Evolutionary conservation across 2,888 invertebrate genomes (phyloP), one percentile per base, ranked within the genome.

Genomic region (Rotaria magnacalcarata): DNA sequence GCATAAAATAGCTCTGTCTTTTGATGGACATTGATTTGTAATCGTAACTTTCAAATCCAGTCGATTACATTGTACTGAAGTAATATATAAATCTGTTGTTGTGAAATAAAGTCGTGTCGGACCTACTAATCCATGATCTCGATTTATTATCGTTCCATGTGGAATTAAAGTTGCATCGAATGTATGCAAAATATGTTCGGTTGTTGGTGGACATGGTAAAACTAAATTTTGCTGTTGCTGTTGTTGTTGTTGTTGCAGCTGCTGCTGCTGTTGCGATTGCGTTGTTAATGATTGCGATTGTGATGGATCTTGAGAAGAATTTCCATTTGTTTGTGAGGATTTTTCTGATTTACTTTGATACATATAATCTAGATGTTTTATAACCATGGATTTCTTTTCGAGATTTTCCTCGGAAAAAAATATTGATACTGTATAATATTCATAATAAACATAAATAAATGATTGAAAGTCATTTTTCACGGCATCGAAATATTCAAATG

Each of bases 21-120:
- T 67, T 34, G 67, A 41, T 16, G 67, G 67, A 67, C 67, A 67
- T 67, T 67, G 67, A 67, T 67, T 67, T 34, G 67, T 27, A 27
- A 67, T 67, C 34, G 67, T 67, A 14, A 34, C 34, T 67, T 19
- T 27, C 34, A 67, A 34, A 34, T 67, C 67, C 6, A 16, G 16
- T 5, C 67, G 67, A 67, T 67, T 67, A 41, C 67, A 67, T 34
- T 27, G 27, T 19, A 34, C 34, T 14, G 67, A 67, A 34, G 67
- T 34, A 7, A 67, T 67, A 67, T 67, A 67, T 19, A 67, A 34
- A 41, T 67, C 67, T 34, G 67, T 67, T 41, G 67, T 67, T 11
- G 67, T 67, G 19, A 67, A 67, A 67, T 67, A 67, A 19, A 67
- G 34, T 34, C 67, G 67, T 34, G 67, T 19, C 4, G 34, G 67